Conservation (phyloP, 2,888 invertebrate genomes). For the Lithosia quadra region DNA sequence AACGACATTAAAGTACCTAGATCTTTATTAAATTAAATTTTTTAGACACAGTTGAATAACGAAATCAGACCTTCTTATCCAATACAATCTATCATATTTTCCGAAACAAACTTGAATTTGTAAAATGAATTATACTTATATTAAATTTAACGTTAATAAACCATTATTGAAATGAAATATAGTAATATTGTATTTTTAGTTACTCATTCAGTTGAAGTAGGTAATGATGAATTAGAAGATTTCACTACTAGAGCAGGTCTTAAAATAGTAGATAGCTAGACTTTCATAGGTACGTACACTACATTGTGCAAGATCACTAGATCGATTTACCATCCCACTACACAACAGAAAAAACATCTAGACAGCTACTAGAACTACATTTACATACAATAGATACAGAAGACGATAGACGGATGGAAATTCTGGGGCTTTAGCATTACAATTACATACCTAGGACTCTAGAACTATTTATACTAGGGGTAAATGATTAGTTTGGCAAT, state of each 20-base stretch:
- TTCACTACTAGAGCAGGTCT: neutral
- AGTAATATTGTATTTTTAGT: too few species aligned
- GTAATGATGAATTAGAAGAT: neutral
- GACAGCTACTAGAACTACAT: slow-evolving; percentile 77
- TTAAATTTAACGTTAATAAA: too few species aligned
- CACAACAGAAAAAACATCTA: slow-evolving; percentile 67
- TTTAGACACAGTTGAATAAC: too few species aligned
- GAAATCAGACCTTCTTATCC: too few species aligned
- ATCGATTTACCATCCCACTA: slow-evolving; percentile 58
- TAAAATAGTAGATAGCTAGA: neutral
- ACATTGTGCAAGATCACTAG: neutral
- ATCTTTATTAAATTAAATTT: too few species aligned
- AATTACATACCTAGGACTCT: slow-evolving; percentile 69
- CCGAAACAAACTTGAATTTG: too few species aligned
- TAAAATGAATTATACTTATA: too few species aligned
- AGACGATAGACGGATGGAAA: slow-evolving; percentile 87
- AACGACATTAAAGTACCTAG: too few species aligned
- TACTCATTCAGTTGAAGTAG: too few species aligned
- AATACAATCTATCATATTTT: too few species aligned
- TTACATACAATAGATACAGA: slow-evolving; percentile 84
- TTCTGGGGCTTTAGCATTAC: slow-evolving; percentile 86
- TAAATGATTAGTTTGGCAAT: slow-evolving; percentile 65
- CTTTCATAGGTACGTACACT: neutral
- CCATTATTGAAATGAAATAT: too few species aligned
- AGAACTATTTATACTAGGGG: slow-evolving; percentile 52